Percentiles rank a stretch among this genome's conserved stretches.
These are phyloP conservation scores for Anastrepha obliqua DNA, from an alignment of 1,140 invertebrate genomes.

Conservation along the genomic window DNA sequence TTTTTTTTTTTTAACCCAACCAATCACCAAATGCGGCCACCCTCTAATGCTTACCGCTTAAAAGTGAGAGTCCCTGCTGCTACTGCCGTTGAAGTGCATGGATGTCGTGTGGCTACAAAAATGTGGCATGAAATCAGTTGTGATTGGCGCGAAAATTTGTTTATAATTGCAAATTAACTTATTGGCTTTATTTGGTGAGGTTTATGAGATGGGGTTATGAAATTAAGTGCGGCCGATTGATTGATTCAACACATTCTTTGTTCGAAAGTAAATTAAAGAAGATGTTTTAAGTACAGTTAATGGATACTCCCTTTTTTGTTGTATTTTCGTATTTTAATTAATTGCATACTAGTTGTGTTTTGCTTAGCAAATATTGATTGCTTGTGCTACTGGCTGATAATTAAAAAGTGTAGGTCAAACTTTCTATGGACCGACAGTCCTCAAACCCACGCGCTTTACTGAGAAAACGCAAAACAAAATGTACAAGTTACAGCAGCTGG, in stretches of 20 bases:
- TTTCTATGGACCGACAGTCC: no score
- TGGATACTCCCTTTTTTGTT: no score
- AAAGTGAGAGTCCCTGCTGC: neutral
- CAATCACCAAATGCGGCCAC: neutral
- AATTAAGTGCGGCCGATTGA: neutral
- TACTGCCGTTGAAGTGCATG: neutral
- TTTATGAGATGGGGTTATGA: neutral
- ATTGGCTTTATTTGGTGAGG: neutral
- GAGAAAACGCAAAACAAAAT: no score
- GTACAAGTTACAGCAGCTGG: no score
- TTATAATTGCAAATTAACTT: constrained; percentile 7
- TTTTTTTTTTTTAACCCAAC: neutral
- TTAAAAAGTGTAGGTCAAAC: no score
- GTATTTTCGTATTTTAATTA: no score
- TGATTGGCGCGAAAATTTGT: constrained; percentile 35
- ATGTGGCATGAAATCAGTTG: constrained; percentile 19
- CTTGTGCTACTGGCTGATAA: no score
- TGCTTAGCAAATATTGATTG: no score
- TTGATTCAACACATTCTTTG: neutral
- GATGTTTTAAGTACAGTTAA: neutral
- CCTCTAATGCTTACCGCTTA: neutral
- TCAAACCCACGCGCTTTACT: no score
- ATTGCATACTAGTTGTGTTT: no score
- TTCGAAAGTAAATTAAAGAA: neutral
- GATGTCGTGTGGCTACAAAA: neutral